Base-by-base conservation (phyloP, 2,113 vertebrate species). In the Chrysochloris asiatica region DNA sequence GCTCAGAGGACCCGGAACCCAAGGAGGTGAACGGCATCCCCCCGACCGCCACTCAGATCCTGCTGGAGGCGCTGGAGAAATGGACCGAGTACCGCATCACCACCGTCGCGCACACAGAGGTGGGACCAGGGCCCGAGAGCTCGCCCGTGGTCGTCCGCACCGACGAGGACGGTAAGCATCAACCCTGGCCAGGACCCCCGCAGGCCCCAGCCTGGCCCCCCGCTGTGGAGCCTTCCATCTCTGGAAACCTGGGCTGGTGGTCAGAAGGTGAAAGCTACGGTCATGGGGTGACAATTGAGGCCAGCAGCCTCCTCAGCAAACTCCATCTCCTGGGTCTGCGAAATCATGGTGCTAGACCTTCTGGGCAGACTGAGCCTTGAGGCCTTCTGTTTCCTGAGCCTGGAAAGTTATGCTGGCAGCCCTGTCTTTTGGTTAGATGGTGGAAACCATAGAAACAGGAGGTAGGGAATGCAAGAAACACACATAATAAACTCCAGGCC, bases 51-150 rank as follows among this genome's bases (percentile, higher is more conserved):
- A 98, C 97, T 48, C 98, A 98, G 98, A 98, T 99, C 97, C 97
- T 98, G 36, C 98, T 99, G 97, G 98, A 99, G 95, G 96, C 98
- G n/a, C 94, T 99, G 98, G 99, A 99, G 97, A 99, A 99, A 97
- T 99, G 99, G 99, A 99, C 99, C 14, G 98, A 98, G 95, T 99
- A 99, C 96, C 98, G 97, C 83, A 97, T 99, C 97, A 98, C 98
- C 2, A 97, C 99, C 69, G 98, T 98, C 71, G 99, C 99, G 79
- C 98, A 98, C 95, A 99, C 99, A 76, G 97, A 97, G 96, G 97
- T 99, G 92, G 99, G 99, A 88, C 96, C 98, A 14, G 99, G 99
- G 95, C 99, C 99, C 4, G 98, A 99, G 98, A 99, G 99, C 96
- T 98, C 98, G 97, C 98, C 99, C 33, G 96, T 99, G 88, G 85